phyloP scores from a whole-genome alignment of 1,140 invertebrate genomes.

The Papilio aristodemus region DNA sequence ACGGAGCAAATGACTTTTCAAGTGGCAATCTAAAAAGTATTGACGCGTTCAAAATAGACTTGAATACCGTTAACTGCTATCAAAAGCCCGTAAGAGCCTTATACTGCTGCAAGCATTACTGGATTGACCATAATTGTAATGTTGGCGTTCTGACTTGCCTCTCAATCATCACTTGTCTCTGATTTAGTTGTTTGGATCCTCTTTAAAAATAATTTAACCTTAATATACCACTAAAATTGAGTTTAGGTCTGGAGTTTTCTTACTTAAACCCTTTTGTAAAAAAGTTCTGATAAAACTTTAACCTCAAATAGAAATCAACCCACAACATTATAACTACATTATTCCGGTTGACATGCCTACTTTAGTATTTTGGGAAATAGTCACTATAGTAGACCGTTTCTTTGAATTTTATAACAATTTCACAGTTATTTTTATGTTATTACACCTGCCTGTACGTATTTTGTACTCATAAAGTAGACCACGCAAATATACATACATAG shows the following conservation, averaged over 20 bases:
- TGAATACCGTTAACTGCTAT: slow-evolving; percentile 21
- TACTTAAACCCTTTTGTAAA: not conserved
- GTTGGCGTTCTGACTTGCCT: slow-evolving; percentile 4
- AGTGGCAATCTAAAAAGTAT: slow-evolving; percentile 18
- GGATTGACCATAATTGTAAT: slow-evolving; percentile 22
- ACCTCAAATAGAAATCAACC: not conserved
- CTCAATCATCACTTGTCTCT: not conserved
- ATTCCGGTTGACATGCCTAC: not conserved
- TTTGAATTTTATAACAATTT: not conserved
- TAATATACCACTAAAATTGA: not conserved
- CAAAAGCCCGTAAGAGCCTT: slow-evolving; percentile 17
- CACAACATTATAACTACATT: not conserved
- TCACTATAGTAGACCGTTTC: not conserved
- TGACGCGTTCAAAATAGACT: slow-evolving; percentile 16
- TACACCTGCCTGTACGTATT: not conserved
- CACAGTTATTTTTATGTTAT: slow-evolving; percentile 9
- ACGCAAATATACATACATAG: not conserved
- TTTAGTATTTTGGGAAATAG: not conserved
- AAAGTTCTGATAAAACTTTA: not conserved
- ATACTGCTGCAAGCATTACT: slow-evolving; percentile 5
- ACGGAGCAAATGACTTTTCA: slow-evolving; percentile 20
- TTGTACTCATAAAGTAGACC: not conserved
- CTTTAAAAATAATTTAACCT: not conserved
- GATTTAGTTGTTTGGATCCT: not conserved
- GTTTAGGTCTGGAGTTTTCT: no score